A percentile compares a stretch with the other conserved stretches of the same genome.
phyloP scores from a whole-genome alignment of 2,797 vertebrate genomes.

The Limnodromus scolopaceus region DNA sequence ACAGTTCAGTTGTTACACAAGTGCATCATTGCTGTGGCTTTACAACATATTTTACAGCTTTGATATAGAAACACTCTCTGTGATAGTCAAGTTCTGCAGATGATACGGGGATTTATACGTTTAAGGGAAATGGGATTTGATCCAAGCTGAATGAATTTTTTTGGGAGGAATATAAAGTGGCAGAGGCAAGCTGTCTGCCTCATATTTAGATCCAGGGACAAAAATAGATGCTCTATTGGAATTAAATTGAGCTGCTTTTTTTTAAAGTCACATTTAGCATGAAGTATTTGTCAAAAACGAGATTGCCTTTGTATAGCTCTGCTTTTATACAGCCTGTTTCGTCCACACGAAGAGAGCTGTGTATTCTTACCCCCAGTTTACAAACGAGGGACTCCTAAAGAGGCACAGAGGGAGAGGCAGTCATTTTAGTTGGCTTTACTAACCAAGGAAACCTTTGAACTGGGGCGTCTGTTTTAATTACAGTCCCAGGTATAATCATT shows the following conservation, averaged over 20 bases:
- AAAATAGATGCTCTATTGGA: slow-evolving; percentile 31
- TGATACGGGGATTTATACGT: slow-evolving; percentile 48
- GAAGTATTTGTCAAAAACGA: slow-evolving; percentile 18
- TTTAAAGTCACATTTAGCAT: not conserved
- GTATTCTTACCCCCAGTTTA: not conserved
- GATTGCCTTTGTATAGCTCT: slow-evolving; percentile 6
- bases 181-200: slow-evolving; percentile 23
- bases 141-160: slow-evolving; percentile 23
- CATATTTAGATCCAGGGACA: slow-evolving; percentile 1
- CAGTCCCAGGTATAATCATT: not conserved
- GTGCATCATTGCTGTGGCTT: slow-evolving; percentile 39
- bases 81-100: slow-evolving; percentile 31
- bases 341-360: not conserved
- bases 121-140: slow-evolving; percentile 44
- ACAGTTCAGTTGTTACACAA: slow-evolving; percentile 42
- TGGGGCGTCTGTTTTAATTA: not conserved
- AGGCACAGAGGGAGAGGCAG: not conserved
- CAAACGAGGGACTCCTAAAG: not conserved
- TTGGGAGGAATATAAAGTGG: not conserved
- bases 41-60: slow-evolving; percentile 66
- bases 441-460: slow-evolving; percentile 32
- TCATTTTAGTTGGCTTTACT: not conserved
- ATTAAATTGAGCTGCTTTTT: slow-evolving; percentile 12
- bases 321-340: not conserved
- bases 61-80: slow-evolving; percentile 51